Evolutionary conservation across 1,140 invertebrate species (phyloP).

Genomic region (Halesus radiatus): DNA sequence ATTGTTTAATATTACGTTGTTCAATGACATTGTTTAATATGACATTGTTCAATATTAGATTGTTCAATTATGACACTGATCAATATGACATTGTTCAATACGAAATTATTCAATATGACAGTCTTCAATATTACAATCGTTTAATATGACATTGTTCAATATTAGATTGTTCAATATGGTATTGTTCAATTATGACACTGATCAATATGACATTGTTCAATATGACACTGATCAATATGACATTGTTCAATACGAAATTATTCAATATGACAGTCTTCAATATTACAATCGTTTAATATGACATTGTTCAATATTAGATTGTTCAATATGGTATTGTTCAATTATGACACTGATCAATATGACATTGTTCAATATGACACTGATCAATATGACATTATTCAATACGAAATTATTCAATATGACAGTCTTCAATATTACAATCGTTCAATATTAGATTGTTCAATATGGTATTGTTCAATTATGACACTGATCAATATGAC

Average conservation of each 20-base stretch:
- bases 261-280: neutral
- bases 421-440: neutral
- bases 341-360: neutral
- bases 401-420: neutral
- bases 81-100: too few species aligned
- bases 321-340: neutral
- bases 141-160: too few species aligned
- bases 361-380: neutral
- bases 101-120: neutral
- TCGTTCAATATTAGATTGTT: too few species aligned
- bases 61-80: too few species aligned
- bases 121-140: neutral
- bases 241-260: neutral
- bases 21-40: too few species aligned
- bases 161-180: neutral
- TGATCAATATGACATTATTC: neutral
- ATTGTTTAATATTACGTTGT: too few species aligned
- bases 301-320: too few species aligned
- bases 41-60: too few species aligned
- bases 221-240: too few species aligned
- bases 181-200: too few species aligned
- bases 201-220: neutral
- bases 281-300: neutral
- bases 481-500: too few species aligned
- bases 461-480: too few species aligned